phyloP scores from a whole-genome alignment of 2,888 invertebrate genomes.

The Drosophila helvetica region DNA sequence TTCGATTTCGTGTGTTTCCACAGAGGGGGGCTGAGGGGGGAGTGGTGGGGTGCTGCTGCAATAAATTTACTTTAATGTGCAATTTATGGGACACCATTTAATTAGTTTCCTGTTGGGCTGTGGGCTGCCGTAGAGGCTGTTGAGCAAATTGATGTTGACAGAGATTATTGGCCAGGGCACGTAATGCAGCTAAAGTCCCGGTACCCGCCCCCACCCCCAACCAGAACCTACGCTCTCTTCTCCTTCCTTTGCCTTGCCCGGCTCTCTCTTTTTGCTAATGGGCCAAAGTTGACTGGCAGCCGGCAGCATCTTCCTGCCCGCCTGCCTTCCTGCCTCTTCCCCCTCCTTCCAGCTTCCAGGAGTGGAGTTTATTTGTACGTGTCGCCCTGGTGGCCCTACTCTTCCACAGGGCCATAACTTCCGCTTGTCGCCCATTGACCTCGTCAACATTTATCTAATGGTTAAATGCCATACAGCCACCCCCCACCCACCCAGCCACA shows the following conservation, averaged over 20 bases:
- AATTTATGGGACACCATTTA: conserved; percentile 83
- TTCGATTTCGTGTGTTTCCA: conserved; percentile 62
- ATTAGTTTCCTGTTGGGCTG: conserved; percentile 77
- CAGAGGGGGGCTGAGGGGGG: conserved; percentile 12
- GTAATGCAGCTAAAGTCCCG: conserved; percentile 60
- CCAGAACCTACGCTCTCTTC: neutral
- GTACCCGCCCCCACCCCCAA: neutral
- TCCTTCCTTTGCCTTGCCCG: neutral
- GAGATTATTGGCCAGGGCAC: conserved; percentile 78
- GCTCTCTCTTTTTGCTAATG: conserved; percentile 55
- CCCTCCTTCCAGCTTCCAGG: conserved; percentile 20
- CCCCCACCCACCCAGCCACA: conserved; percentile 1
- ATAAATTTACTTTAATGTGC: conserved; percentile 82
- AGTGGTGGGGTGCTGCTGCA: conserved; percentile 38
- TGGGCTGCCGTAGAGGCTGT: neutral
- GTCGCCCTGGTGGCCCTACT: conserved; percentile 47
- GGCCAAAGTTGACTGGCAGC: conserved; percentile 59
- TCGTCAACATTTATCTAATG: conserved; percentile 75
- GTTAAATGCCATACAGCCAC: conserved; percentile 55
- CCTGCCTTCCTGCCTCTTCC: too few species aligned
- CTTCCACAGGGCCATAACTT: conserved; percentile 71
- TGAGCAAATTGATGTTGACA: conserved; percentile 81
- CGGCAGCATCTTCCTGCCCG: conserved; percentile 16
- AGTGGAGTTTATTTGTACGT: conserved; percentile 70
- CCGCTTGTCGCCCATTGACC: conserved; percentile 75